Evolutionary conservation across 2,888 invertebrate genomes (phyloP), one percentile per base, ranked within the genome.

Genomic region (Listrodromus nycthemerus): DNA sequence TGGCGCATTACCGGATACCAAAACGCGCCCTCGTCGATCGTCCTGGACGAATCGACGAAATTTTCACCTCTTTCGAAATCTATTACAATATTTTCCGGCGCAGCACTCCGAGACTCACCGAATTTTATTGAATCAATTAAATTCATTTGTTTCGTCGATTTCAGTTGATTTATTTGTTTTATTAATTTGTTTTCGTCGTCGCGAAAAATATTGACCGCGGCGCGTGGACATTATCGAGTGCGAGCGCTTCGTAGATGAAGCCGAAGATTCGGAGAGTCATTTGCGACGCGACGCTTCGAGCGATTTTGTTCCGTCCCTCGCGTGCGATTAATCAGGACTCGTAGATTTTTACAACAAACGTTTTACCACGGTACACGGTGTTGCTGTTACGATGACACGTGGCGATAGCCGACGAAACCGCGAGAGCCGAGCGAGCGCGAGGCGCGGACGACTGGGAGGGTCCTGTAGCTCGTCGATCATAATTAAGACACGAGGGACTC

Each of bases 401-500:
- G 27, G 16, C 61, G 61, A 61, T 61, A 61, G 27, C n/a, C 61
- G 1, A 30, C 61, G 61, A 61, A 61, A 10, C 48, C 19, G 77
- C 21, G 45, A 61, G 16, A 21, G 70, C 37, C 69, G 37, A 3
- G 24, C 19, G 1, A 21, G 48, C 37, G 50, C 13, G 24, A 27
- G 58, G 10, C 27, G 76, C 41, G 30, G 45, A 41, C 19, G 71
- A 76, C 65, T 71, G 66, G 33, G 13, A 21, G 71, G 71, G 21
- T 58, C 66, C 24, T 66, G 45, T 7, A 71, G 81, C 58, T 78
- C 83, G 83, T 88, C 86, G 81, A 87, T 87, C 85, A 88, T 86
- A 88, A 87, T 88, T 88, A 86, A 85, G 85, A 86, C 86, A 24
- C 65, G 75, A 79, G 71, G 76, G 84, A 84, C 77, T 80, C 74